These are phyloP conservation scores for Staurois parvus DNA, from an alignment of 2,797 vertebrate species.

Conservation along the genomic window DNA sequence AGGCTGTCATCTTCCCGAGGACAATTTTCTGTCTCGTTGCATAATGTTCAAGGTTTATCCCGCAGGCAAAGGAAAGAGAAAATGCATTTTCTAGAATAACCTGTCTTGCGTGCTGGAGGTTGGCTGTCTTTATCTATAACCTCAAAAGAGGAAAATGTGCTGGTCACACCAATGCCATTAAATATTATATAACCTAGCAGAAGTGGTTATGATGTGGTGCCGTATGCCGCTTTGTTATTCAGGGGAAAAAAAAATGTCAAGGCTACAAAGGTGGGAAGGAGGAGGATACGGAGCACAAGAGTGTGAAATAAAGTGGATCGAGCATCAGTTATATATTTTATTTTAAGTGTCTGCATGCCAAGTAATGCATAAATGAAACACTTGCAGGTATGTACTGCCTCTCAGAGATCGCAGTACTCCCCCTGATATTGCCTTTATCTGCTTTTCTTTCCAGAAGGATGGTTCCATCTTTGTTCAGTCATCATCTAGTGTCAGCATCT, in stretches of 20 bases:
- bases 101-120: neutral
- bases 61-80: neutral
- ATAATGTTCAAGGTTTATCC: slow-evolving; percentile 23
- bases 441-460: too few species aligned
- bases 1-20: neutral
- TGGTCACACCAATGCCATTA: neutral
- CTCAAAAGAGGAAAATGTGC: neutral
- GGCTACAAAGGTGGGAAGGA: neutral
- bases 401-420: neutral
- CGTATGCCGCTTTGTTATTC: neutral
- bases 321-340: neutral
- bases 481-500: too few species aligned
- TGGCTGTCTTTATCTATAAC: neutral
- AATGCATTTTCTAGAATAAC: slow-evolving; percentile 11
- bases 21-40: slow-evolving; percentile 13
- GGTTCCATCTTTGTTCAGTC: too few species aligned
- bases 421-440: neutral
- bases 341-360: neutral
- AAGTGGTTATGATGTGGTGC: neutral
- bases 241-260: too few species aligned
- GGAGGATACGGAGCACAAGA: neutral
- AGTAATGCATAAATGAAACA: neutral
- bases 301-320: neutral
- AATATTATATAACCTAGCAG: neutral
- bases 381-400: neutral